Base-by-base conservation (phyloP, 2,797 vertebrate species). In the Naso thynnoides region DNA sequence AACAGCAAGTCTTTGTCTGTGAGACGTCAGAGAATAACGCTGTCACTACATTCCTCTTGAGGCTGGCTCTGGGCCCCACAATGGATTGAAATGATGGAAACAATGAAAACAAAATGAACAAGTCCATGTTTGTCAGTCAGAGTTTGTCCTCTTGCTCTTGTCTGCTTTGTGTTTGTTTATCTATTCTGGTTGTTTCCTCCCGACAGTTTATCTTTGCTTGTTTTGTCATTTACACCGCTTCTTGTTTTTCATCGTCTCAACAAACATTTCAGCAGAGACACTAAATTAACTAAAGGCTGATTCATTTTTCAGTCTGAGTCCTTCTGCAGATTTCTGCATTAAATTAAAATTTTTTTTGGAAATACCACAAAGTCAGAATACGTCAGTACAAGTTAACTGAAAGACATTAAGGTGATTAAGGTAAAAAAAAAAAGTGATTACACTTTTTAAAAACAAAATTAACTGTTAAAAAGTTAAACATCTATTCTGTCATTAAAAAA, bases 1-100 rank as follows among this genome's bases (percentile, higher is more conserved):
- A 23, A 62, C 45, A 47, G 24, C 13, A 18, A 0, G 45, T 26
- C 31, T 47, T 65, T 75, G 55, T 76, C 29, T 27, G 0, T 42
- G 18, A 8, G 19, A 6, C 55, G 27, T 62, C 26, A 24, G 56
- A n/a, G 44, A 54, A 49, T 13, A 60, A 42, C 21, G 39, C 47
- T n/a, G 21, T 47, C 8, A 19, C 29, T 42, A 21, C 72, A 76
- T 81, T 84, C 78, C 82, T 64, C 27, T 29, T 44, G 24, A 52
- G 8, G 42, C 3, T 6, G 3, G 54, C 64, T 62, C 26, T 16
- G 26, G 70, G 70, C 74, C 72, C 64, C 73, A 1, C 59, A 71
- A 58, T 27, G 11, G 36, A 38, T 24, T 41, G 3, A 6, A 44
- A 14, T 13, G 36, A 38, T 29, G 3, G 41, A 63, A 59, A 66